phyloP scores from a whole-genome alignment of 2,888 invertebrate species.

The Taenaris catops region DNA sequence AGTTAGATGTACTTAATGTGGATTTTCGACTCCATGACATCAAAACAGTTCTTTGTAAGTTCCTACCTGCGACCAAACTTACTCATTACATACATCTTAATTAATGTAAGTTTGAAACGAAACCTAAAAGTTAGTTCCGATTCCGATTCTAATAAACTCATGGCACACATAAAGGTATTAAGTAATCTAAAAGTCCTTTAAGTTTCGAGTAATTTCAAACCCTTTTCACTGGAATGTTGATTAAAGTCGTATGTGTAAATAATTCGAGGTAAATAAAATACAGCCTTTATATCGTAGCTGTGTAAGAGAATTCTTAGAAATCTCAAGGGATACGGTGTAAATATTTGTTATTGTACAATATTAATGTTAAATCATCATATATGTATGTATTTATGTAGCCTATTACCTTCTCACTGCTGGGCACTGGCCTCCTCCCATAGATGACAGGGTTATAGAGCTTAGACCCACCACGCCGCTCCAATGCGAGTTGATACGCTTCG shows the following conservation, averaged over 20 bases:
- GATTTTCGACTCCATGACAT: no score
- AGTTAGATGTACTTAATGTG: no score
- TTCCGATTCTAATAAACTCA: conserved; percentile 52
- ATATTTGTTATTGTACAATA: background rate
- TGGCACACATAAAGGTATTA: conserved; percentile 30
- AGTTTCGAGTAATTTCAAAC: conserved; percentile 36
- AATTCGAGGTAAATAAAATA: conserved; percentile 7
- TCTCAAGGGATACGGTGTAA: background rate
- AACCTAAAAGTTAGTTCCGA: conserved; percentile 63
- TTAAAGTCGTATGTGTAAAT: conserved; percentile 33
- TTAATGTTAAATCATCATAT: no score
- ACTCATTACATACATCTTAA: conserved; percentile 47
- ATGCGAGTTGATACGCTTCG: no score
- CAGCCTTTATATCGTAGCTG: background rate
- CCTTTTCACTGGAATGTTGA: conserved; percentile 47
- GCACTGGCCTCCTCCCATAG: no score
- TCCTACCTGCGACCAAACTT: conserved; percentile 45
- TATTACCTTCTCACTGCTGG: no score
- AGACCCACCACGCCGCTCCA: no score
- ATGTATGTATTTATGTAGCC: no score
- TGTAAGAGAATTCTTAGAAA: background rate
- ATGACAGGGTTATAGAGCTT: no score
- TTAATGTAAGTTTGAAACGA: conserved; percentile 67
- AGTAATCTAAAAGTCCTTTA: conserved; percentile 44
- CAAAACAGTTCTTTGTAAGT: no score